Evolutionary conservation across 64 coral and sea anemone genomes (phyloP).

Genomic region (Astreopora myriophthalma): DNA sequence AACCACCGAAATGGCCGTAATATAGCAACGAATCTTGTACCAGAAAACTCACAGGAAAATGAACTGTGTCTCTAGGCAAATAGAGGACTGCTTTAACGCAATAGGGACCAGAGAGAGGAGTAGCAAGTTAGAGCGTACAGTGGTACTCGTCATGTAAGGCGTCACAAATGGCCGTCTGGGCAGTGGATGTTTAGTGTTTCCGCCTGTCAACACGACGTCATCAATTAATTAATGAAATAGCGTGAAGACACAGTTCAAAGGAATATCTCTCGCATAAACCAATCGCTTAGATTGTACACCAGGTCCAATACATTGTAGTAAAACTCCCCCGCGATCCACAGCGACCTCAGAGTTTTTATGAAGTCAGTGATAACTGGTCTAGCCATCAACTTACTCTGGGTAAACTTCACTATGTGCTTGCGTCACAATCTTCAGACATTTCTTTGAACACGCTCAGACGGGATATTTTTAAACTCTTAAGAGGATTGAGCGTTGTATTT

Average conservation of each 20-base stretch:
- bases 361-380: background rate
- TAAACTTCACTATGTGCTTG: too few relatives aligned
- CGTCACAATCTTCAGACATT: background rate
- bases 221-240: constrained; percentile 51
- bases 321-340: too few relatives aligned
- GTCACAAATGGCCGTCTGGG: constrained; percentile 41
- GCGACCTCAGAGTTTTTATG: background rate
- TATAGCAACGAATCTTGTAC: background rate
- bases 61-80: background rate
- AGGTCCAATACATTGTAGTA: background rate
- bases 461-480: constrained; percentile 19
- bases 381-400: too few relatives aligned
- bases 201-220: constrained; percentile 51
- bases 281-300: background rate
- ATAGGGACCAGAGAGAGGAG: background rate
- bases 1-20: background rate
- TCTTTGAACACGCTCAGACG: background rate
- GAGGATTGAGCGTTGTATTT: constrained; percentile 5
- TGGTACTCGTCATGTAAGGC: constrained; percentile 26
- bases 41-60: constrained; percentile 2
- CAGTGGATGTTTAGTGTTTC: constrained; percentile 40
- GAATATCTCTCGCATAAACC: background rate
- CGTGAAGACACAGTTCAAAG: background rate
- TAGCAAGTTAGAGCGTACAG: background rate
- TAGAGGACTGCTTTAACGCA: background rate